Conservation (phyloP, 2,797 vertebrate genomes). For the Cirrhinus molitorella region DNA sequence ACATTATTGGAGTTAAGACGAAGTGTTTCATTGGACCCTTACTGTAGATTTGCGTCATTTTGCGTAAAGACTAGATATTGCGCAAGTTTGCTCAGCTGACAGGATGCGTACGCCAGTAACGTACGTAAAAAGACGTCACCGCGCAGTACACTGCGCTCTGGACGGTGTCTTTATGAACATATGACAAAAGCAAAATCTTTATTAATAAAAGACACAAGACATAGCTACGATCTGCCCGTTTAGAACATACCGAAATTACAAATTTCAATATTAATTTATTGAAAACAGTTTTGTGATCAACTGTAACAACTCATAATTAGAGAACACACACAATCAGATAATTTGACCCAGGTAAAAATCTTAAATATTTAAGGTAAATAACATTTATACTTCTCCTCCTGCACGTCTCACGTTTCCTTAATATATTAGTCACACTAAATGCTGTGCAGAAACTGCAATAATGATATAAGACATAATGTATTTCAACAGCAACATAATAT, state of each 20-base stretch:
- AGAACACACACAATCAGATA: slow-evolving; percentile 49
- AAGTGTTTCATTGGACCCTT: slow-evolving; percentile 9
- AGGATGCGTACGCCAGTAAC: slow-evolving; percentile 24
- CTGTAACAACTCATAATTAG: slow-evolving; percentile 67
- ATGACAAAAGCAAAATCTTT: slow-evolving; percentile 39
- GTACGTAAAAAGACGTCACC: slow-evolving; percentile 22
- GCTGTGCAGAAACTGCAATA: background rate
- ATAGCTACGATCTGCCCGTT: slow-evolving; percentile 67
- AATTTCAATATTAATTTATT: slow-evolving; percentile 55
- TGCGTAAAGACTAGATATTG: slow-evolving; percentile 50
- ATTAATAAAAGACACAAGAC: slow-evolving; percentile 66
- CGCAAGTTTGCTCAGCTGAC: slow-evolving; percentile 42
- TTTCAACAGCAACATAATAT: slow-evolving; percentile 17
- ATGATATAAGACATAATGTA: slow-evolving; percentile 16
- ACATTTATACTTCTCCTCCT: slow-evolving; percentile 43
- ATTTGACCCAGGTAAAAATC: slow-evolving; percentile 33
- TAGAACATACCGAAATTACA: slow-evolving; percentile 71
- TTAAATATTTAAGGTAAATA: slow-evolving; percentile 60
- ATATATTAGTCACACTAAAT: slow-evolving; percentile 14
- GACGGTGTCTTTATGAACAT: background rate
- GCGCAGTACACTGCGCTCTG: background rate
- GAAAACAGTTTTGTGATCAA: slow-evolving; percentile 47
- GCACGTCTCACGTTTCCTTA: slow-evolving; percentile 41
- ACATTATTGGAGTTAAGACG: slow-evolving; percentile 7
- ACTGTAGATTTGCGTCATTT: slow-evolving; percentile 45